A percentile compares a stretch with the other conserved stretches of the same genome.
Evolutionary conservation across 1,140 invertebrate species (phyloP).

Genomic region (Physella acuta): DNA sequence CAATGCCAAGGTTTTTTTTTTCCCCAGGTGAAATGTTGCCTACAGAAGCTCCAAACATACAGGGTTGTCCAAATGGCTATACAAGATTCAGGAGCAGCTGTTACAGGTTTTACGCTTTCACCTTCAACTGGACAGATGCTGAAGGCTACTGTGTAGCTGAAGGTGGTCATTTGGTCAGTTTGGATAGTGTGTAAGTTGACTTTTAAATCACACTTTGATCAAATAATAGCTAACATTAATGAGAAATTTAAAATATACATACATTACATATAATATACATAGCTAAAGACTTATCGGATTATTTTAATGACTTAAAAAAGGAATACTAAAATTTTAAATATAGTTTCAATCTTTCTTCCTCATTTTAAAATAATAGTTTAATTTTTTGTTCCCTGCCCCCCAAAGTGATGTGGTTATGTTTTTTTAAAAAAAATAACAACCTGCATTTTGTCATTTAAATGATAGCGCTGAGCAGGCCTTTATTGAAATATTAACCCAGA

Average conservation of each 20-base stretch:
- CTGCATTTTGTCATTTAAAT: too few species aligned
- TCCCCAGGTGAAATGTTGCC: slow-evolving; percentile 8
- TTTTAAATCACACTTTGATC: not conserved
- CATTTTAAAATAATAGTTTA: too few species aligned
- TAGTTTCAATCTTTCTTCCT: too few species aligned
- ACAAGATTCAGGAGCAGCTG: slow-evolving; percentile 21
- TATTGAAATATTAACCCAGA: slow-evolving; percentile 1
- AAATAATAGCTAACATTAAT: not conserved
- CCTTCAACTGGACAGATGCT: slow-evolving; percentile 17
- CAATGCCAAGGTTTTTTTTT: too few species aligned
- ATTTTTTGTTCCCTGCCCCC: not conserved
- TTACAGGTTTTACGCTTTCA: slow-evolving; percentile 12
- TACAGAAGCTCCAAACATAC: not conserved
- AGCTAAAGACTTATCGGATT: too few species aligned
- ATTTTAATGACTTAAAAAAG: too few species aligned
- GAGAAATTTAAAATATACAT: too few species aligned
- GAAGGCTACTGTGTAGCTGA: slow-evolving; percentile 9
- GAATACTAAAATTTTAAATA: too few species aligned
- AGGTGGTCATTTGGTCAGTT: slow-evolving; percentile 22
- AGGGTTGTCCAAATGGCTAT: slow-evolving; percentile 21
- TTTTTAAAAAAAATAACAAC: too few species aligned
- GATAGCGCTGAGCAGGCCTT: slow-evolving; percentile 10
- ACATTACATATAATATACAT: too few species aligned
- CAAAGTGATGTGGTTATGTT: not conserved
- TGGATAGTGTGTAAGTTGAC: slow-evolving; percentile 12